Evolutionary conservation across 2,797 vertebrate species (phyloP), one percentile per base, ranked within the genome.

Genomic region (Hozukius guyotensis): DNA sequence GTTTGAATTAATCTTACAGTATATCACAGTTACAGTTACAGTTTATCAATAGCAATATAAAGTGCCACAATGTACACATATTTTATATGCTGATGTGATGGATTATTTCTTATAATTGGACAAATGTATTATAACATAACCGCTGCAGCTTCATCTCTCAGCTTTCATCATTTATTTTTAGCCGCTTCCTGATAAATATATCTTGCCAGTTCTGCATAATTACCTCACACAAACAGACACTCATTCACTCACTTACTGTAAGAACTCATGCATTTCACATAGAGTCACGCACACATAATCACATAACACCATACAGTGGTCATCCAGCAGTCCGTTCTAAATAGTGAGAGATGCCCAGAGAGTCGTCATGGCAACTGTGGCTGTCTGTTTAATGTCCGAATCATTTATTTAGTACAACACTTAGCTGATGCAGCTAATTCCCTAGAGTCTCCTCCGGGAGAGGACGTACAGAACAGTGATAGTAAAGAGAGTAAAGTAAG

Each of bases 311-410:
- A 57, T n/a, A 14, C 12, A 76, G 65, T 74, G 74, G 91, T 91
- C 88, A 83, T 42, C 74, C 53, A 59, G 77, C 78, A 61, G 18
- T 66, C 59, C 70, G 68, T 24, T 82, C 52, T 31, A 27, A 71
- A 53, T 76, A 18, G 70, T 34, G 24, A 81, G 74, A 85, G 77
- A 89, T 85, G 81, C 79, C 78, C 56, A n/a, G 61, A 25, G 52
- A 62, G 87, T 94, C 24, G 70, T 82, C 89, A 93, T 91, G 87
- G 91, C 83, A 91, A 93, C 90, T 77, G 86, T 61, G 75, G 60
- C 63, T 84, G 81, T 83, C 87, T 79, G 59, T 87, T 88, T 89
- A 82, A 88, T 87, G 67, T 78, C 67, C 18, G 16, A 80, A 84
- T 91, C 70, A 78, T 90, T 90, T 82, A 84, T 91, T 91, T 90